These are phyloP conservation scores for Anableps anableps DNA, from an alignment of 2,797 vertebrate species.

Conservation along the genomic window DNA sequence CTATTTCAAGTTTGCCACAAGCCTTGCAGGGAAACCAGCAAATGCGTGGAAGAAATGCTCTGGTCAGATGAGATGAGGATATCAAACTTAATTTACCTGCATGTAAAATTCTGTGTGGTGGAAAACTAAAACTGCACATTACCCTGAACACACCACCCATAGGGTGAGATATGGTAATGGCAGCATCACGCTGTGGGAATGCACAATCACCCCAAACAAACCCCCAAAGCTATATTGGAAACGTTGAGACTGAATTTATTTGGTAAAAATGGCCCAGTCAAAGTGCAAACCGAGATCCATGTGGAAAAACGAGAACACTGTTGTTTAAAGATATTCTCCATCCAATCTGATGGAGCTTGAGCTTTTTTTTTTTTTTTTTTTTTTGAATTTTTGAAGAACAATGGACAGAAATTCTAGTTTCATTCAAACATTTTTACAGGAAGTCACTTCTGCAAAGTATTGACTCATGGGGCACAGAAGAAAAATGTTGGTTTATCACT, in stretches of 20 bases:
- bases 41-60: no score
- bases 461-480: no score
- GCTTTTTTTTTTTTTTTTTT: no score
- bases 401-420: no score
- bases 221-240: not conserved
- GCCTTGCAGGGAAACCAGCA: no score
- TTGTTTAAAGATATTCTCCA: not conserved
- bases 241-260: not conserved
- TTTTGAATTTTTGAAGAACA: no score
- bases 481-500: no score
- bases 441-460: no score
- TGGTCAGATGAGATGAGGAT: no score
- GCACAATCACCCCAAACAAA: not conserved
- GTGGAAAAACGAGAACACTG: not conserved
- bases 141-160: not conserved
- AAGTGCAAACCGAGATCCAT: not conserved
- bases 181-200: not conserved
- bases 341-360: not conserved
- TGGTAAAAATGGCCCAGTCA: not conserved
- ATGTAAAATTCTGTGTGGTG: no score
- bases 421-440: no score
- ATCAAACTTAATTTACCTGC: not conserved
- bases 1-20: no score
- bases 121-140: not conserved
- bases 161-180: not conserved